Percentiles rank a stretch among this genome's conserved stretches.
These are phyloP conservation scores for Chymomyza amoena DNA, from an alignment of 2,888 invertebrate genomes.

Conservation along the genomic window DNA sequence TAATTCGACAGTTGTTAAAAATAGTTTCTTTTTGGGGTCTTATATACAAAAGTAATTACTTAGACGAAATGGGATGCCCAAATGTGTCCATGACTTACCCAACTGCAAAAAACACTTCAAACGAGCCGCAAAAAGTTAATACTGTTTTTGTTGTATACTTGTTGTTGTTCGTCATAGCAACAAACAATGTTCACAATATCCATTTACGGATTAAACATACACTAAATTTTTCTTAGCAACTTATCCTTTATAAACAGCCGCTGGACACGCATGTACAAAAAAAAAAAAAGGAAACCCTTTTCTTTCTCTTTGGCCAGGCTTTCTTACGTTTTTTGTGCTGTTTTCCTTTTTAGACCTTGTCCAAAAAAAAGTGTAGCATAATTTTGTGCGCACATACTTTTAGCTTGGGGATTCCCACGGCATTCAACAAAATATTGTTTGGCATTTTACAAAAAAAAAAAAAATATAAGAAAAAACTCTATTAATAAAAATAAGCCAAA, in stretches of 20 bases:
- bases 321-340: not conserved
- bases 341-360: not conserved
- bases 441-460: conserved; percentile 47
- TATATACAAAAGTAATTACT: not conserved
- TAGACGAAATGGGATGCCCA: not conserved
- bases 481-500: conserved; percentile 65
- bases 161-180: conserved; percentile 50
- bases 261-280: conserved; percentile 36
- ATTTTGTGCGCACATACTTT: conserved; percentile 54
- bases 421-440: conserved; percentile 51
- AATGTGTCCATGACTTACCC: not conserved
- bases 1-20: not conserved
- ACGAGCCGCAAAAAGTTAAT: not conserved
- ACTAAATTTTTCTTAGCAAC: conserved; percentile 55
- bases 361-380: conserved; percentile 52
- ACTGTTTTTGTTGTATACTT: not conserved
- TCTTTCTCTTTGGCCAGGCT: not conserved
- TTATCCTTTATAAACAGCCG: conserved; percentile 69
- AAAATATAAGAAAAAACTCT: conserved; percentile 44
- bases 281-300: conserved; percentile 15
- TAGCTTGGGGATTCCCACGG: not conserved
- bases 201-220: conserved; percentile 68
- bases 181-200: conserved; percentile 39
- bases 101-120: conserved; percentile 1
- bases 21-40: not conserved